A percentile compares a stretch with the other conserved stretches of the same genome.
phyloP scores from a whole-genome alignment of 2,797 vertebrate genomes.

The Gymnoscopelus braueri region DNA sequence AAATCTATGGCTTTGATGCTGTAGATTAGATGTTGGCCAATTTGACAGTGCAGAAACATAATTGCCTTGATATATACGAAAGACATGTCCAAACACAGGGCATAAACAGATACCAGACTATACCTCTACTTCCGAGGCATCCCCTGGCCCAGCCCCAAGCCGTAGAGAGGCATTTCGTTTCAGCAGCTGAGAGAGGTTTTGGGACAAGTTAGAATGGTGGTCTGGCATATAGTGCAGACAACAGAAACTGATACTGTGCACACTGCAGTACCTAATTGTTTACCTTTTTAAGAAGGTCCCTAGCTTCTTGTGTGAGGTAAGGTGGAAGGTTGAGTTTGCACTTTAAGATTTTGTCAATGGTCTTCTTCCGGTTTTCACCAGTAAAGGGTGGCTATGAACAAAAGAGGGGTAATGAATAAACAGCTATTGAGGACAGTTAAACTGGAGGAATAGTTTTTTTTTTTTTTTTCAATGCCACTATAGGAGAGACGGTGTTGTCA shows the following conservation, averaged over 20 bases:
- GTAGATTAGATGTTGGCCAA: too few relatives aligned
- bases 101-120: not conserved
- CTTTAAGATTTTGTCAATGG: constrained; percentile 96
- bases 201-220: not conserved
- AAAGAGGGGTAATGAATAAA: not conserved
- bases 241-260: not conserved
- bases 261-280: not conserved
- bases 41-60: too few relatives aligned
- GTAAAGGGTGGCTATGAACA: constrained; percentile 90
- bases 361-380: constrained; percentile 96
- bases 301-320: constrained; percentile 98
- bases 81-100: not conserved
- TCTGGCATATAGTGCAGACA: not conserved
- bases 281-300: constrained; percentile 97
- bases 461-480: not conserved
- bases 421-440: not conserved
- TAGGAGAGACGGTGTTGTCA: constrained; percentile 74
- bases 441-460: not conserved
- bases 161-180: constrained; percentile 93
- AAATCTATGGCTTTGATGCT: too few relatives aligned
- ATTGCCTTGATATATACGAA: too few relatives aligned
- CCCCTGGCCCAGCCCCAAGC: constrained; percentile 90
- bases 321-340: constrained; percentile 97
- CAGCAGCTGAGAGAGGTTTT: constrained; percentile 85
- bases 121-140: constrained; percentile 94